Evolutionary conservation across 2,113 vertebrate species (phyloP), one percentile per base, ranked within the genome.

Genomic region (Bettongia penicillata): DNA sequence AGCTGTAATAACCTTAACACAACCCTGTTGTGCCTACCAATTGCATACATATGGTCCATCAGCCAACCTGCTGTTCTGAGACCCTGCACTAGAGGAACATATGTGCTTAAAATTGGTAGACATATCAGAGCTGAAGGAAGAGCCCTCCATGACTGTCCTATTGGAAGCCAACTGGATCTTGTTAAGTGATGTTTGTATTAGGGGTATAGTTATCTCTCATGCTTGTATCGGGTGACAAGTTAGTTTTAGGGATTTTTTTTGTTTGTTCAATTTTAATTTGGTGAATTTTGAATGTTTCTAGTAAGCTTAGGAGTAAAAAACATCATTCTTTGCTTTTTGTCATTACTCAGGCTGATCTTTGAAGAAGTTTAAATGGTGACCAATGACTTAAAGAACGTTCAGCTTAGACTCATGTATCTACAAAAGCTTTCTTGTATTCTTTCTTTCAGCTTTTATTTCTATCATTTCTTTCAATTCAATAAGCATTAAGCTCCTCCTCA

Each of bases 31-130:
- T 95, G 94, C 90, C 96, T 96, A 94, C 96, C 97, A 96, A 93
- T 96, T 97, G 95, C 92, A 97, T 97, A 97, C 95, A 97, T 96
- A 94, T 95, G 97, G 94, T 97, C 96, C 96, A 95, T 96, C 96
- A 97, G 94, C 92, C 97, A 95, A 95, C 94, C 95, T 53, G 94
- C 97, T 97, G 94, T 98, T 98, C 96, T 90, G 95, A 97, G 95
- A 96, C 93, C 94, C 94, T 98, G 57, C 96, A 96, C 90, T 97
- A 52, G 51, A 98, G 91, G 97, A 95, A 97, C 95, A 96, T 90
- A 95, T 97, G 97, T 97, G 94, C 94, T 84, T 97, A 96, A 91
- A 97, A 90, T 52, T 51, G 91, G 93, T 55, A 95, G 92, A 92
- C 37, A 51, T 92, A 92, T 53, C 95, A 96, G 94, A 97, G 92